Percentiles rank a stretch among this genome's conserved stretches.
phyloP scores from a whole-genome alignment of 1,140 invertebrate genomes.

The Hyposmocoma kahamanoa region DNA sequence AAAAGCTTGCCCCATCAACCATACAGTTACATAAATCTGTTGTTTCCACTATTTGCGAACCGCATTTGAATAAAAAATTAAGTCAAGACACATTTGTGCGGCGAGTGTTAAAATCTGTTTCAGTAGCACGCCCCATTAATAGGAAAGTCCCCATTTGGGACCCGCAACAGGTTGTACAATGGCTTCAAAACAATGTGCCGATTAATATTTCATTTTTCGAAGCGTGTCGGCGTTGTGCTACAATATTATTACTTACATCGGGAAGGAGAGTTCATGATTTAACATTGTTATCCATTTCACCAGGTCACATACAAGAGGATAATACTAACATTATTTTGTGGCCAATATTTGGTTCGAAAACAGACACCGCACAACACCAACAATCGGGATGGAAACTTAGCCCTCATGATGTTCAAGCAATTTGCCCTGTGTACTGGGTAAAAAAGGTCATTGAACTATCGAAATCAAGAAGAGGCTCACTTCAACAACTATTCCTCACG shows the following conservation, averaged over 20 bases:
- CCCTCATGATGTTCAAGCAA: neutral
- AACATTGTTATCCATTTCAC: neutral
- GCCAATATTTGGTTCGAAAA: slow-evolving; percentile 1
- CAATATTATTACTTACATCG: neutral
- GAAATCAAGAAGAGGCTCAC: neutral
- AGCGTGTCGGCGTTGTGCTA: neutral
- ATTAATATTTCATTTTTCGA: neutral
- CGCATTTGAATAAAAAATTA: neutral
- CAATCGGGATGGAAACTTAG: neutral
- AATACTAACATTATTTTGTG: neutral
- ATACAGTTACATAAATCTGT: slow-evolving; percentile 10
- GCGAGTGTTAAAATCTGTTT: slow-evolving; percentile 8
- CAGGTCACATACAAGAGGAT: neutral
- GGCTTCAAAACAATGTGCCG: neutral
- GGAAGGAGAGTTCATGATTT: slow-evolving; percentile 1
- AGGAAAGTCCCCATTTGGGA: slow-evolving; percentile 8
- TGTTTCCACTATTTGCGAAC: slow-evolving; percentile 6
- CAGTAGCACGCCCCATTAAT: neutral
- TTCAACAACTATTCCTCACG: neutral
- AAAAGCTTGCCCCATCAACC: slow-evolving; percentile 2
- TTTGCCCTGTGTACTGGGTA: neutral
- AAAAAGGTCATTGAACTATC: neutral
- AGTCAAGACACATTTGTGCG: slow-evolving; percentile 5
- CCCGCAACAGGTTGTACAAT: neutral
- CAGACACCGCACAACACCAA: neutral